Evolutionary conservation across 2,888 invertebrate species (phyloP), one percentile per base, ranked within the genome.

Genomic region (Lepidonotus clava): DNA sequence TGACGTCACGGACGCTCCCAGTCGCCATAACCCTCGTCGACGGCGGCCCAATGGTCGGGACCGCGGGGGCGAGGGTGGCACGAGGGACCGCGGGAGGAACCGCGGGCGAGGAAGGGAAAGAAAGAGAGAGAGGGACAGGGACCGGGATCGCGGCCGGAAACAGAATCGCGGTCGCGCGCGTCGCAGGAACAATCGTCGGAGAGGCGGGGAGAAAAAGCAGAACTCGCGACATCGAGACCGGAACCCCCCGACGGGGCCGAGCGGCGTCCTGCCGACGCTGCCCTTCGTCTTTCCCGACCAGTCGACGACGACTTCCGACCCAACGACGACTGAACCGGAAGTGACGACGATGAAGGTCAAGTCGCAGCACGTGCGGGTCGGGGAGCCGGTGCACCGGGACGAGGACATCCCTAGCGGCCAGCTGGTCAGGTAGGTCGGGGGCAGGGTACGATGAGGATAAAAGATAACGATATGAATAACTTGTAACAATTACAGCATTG

Each of bases 61-160:
- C 21, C 51, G 83, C 38, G 18, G 28, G 28, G 38, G 41, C 11
- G 53, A 24, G 18, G 38, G 66, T 34, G 66, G 84, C 51, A 36
- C 8, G 80, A 34, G 71, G 38, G 71, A 38, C 5, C 71, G 24
- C 14, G 56, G 71, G 2, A 32, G 71, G 51, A 28, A 36, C 8
- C 40, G 85, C 6, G 85, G 40, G 24, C 28, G 85, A 41, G 85
- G 53, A 11, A 38, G 71, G n/a, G 85, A 80, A 28, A 8, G 85
- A 38, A 77, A 67, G 21, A 77, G 85, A 41, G 85, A 85, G 21
- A 77, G 85, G 24, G 85, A 85, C 67, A 8, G 85, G 53, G 85
- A 85, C 41, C 21, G 71, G 71, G 71, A 71, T 5, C 38, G 36
- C 14, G 71, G n/a, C 71, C 40, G 80, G 32, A 14, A 18, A 5